Evolutionary conservation across 2,797 vertebrate species (phyloP), one percentile per base, ranked within the genome.

Genomic region (Anguilla anguilla): DNA sequence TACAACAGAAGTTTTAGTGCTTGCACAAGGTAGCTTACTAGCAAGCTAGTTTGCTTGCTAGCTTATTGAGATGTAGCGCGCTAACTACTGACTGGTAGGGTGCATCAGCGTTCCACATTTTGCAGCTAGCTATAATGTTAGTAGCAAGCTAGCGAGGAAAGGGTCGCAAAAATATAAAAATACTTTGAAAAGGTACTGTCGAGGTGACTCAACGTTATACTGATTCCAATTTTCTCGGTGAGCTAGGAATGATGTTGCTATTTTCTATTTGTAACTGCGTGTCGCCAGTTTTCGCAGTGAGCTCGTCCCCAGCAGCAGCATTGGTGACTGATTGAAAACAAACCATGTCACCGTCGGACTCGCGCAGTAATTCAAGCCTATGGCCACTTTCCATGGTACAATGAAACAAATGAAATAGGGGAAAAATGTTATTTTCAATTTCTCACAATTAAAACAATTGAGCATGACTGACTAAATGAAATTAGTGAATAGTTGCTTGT

Each of bases 341-440:
- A 94, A 93, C 91, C 92, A 93, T 93, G 94, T 92, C 93, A 95
- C 94, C 91, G 82, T 35, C 82, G 82, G 79, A 49, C 17, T 25
- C 49, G 83, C 49, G n/a, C 82, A 77, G 17, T 22, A 43, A 72
- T 72, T 17, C 39, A 69, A 72, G 84, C 55, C 53, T 10, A 55
- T 43, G 31, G 67, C 6, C 83, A 59, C 83, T 88, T 61, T 43
- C 53, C 46, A 25, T 9, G 25, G 22, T 11, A 6, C 0, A 83
- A 53, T n/a, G 2, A 53, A 53, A 53, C 51, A 31, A 84, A 15
- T 22, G 19, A 82, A 82, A 51, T 51, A 25, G 6, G 15, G 51
- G 43, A 2, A 31, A 35, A 11, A 15, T 35, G 7, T 31, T 31
- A 5, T 31, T 57, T 31, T 57, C 3, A 84, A 84, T 84, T 57